Evolutionary conservation across 2,797 vertebrate species (phyloP).

Genomic region (Scarus forsteni): DNA sequence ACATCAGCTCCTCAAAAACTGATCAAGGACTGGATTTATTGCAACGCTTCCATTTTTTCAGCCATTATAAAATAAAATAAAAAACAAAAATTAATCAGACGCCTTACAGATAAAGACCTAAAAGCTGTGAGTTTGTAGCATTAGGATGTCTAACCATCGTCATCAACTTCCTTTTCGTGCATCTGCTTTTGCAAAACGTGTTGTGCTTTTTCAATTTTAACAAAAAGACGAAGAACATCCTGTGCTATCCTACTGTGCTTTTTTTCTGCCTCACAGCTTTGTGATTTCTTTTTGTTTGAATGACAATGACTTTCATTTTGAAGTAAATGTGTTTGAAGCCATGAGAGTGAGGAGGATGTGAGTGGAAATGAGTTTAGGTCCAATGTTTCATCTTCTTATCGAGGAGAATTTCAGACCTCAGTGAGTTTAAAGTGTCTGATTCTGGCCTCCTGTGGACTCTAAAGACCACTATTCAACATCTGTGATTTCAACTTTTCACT

Average conservation of each 20-base stretch:
- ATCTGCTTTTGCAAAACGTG: not conserved
- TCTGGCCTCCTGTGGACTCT: constrained; percentile 13
- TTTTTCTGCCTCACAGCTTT: not conserved
- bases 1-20: not conserved
- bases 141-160: no score
- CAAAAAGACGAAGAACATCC: not conserved
- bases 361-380: not conserved
- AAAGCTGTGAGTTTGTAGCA: not conserved
- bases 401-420: not conserved
- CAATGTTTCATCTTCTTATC: not conserved
- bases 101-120: not conserved
- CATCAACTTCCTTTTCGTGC: no score
- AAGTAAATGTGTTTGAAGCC: not conserved
- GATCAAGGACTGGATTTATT: not conserved
- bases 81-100: not conserved
- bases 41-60: not conserved
- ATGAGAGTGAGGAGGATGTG: not conserved
- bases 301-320: not conserved
- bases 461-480: constrained; percentile 14
- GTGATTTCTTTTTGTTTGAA: not conserved
- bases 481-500: not conserved
- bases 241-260: constrained; percentile 23
- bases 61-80: not conserved
- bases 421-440: not conserved
- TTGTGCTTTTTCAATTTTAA: not conserved